Percentiles rank a stretch among this genome's conserved stretches.
Evolutionary conservation across 2,113 vertebrate genomes (phyloP).

Genomic region (Leiothrix lutea): DNA sequence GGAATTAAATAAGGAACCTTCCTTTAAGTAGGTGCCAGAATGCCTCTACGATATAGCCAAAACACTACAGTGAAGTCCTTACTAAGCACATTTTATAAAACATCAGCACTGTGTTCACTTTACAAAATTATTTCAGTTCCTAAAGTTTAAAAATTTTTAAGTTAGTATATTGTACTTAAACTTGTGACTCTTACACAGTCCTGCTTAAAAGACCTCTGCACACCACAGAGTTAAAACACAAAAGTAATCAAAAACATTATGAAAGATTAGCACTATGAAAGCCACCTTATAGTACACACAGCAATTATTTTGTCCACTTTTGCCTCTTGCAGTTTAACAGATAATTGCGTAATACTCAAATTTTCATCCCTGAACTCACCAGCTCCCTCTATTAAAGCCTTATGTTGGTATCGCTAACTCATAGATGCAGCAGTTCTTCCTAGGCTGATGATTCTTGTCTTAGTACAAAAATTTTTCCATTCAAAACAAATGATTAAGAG

Average conservation of each 20-base stretch:
- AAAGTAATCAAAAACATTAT: neutral
- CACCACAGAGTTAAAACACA: neutral
- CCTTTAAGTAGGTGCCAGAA: neutral
- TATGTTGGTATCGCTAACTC: neutral
- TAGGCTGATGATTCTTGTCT: neutral
- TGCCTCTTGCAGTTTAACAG: neutral
- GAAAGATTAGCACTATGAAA: neutral
- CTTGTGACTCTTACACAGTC: neutral
- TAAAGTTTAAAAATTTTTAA: neutral
- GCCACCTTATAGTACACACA: neutral
- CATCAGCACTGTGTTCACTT: neutral
- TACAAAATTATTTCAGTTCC: neutral
- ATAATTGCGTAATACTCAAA: neutral
- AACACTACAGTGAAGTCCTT: neutral
- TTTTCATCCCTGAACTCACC: neutral
- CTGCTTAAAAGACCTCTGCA: neutral
- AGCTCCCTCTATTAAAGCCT: neutral
- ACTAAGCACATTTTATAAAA: neutral
- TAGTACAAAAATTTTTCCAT: neutral
- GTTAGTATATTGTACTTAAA: neutral
- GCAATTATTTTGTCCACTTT: neutral
- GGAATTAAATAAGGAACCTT: neutral
- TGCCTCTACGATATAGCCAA: neutral
- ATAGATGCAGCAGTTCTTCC: neutral
- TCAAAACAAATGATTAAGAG: neutral